A percentile compares a stretch with the other conserved stretches of the same genome.
These are phyloP conservation scores for Lanius collurio DNA, from an alignment of 2,113 vertebrate genomes.

Conservation along the genomic window DNA sequence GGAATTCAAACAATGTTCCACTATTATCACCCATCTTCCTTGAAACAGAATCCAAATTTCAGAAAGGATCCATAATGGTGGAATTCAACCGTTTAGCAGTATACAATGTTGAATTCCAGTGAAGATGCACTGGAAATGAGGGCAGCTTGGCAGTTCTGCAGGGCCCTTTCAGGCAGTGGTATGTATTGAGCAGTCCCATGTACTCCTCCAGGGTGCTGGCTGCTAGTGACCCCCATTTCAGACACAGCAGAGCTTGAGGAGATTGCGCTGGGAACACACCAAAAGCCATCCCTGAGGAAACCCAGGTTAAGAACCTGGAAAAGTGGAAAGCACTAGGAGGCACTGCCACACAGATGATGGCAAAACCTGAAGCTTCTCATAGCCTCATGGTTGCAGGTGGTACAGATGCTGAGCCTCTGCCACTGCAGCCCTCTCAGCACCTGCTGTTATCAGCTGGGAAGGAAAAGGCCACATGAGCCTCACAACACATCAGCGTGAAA, in stretches of 20 bases:
- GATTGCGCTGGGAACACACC: neutral
- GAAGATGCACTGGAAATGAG: fast-evolving
- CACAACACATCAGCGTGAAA: neutral
- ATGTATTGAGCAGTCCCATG: fast-evolving
- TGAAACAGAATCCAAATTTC: neutral
- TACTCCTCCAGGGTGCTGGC: neutral
- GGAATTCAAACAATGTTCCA: neutral
- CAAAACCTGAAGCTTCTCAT: neutral
- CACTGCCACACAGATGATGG: fast-evolving
- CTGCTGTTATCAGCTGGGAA: neutral
- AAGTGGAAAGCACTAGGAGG: neutral
- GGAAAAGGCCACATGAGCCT: neutral
- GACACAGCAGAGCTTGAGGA: neutral
- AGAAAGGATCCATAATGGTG: neutral
- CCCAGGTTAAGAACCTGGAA: neutral
- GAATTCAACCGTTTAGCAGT: neutral
- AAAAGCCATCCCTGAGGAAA: neutral
- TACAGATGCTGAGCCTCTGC: neutral
- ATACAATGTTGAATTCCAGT: neutral
- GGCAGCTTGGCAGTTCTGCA: neutral
- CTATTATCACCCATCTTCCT: neutral
- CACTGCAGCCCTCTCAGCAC: fast-evolving
- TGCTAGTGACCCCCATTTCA: neutral
- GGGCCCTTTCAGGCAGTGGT: neutral
- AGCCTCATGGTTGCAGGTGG: neutral